These are phyloP conservation scores for Gambusia affinis DNA, from an alignment of 2,113 vertebrate genomes.

Conservation along the genomic window DNA sequence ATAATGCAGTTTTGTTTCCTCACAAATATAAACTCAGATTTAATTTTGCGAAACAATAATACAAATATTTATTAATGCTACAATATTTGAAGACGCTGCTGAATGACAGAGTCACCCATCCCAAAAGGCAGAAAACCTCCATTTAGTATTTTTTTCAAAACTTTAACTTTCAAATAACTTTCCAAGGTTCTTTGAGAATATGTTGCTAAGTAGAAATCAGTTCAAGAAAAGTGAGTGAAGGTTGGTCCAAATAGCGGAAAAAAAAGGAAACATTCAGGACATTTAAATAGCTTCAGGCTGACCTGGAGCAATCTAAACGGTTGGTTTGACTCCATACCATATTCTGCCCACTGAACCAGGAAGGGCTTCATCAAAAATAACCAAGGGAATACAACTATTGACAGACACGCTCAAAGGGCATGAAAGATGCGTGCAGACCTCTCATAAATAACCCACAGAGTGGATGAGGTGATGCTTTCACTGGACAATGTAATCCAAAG, in stretches of 20 bases:
- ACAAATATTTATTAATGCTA: too few species aligned
- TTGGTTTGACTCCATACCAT: conserved; percentile 7
- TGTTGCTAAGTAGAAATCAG: neutral
- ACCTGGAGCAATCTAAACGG: conserved; percentile 10
- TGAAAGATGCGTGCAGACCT: conserved; percentile 3
- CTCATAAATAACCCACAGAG: conserved; percentile 6
- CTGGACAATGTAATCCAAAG: neutral
- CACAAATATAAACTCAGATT: too few species aligned
- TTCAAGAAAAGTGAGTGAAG: neutral
- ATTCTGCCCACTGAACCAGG: conserved; percentile 5
- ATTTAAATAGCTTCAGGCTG: conserved; percentile 7
- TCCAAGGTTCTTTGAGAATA: neutral
- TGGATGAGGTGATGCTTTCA: neutral
- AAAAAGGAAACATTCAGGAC: neutral
- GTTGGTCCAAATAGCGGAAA: neutral
- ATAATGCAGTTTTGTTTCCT: neutral
- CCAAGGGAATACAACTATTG: conserved; percentile 1
- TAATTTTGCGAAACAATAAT: too few species aligned
- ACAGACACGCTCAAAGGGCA: conserved; percentile 5
- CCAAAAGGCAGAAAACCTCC: too few species aligned
- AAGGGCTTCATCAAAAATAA: neutral
- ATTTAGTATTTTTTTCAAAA: neutral
- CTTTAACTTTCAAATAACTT: neutral
- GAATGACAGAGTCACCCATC: neutral
- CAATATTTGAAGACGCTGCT: neutral